Evolutionary conservation across 2,113 vertebrate species (phyloP).

Genomic region (Pandion haliaetus): DNA sequence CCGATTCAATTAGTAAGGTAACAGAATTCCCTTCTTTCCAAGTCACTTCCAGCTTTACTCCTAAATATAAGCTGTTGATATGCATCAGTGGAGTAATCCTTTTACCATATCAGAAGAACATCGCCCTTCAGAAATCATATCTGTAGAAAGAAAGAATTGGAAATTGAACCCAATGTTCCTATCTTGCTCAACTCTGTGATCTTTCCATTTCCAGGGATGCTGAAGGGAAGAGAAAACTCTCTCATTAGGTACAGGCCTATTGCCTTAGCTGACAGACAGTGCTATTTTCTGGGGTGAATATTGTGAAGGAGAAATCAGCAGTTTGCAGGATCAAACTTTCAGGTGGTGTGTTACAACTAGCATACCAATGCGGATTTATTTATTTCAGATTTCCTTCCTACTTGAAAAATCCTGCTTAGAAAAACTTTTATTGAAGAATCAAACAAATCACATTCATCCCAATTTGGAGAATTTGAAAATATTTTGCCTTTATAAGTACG

Average conservation of each 20-base stretch:
- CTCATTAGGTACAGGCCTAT: not conserved
- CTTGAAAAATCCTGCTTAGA: not conserved
- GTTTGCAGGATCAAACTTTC: not conserved
- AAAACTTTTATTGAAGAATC: not conserved
- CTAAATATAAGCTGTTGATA: slow-evolving; percentile 68
- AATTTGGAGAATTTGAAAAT: not conserved
- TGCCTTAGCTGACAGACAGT: not conserved
- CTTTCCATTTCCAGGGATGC: not conserved
- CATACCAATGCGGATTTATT: not conserved
- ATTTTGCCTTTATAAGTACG: not conserved
- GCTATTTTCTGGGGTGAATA: not conserved
- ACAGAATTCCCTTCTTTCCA: slow-evolving; percentile 70
- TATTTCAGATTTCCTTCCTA: not conserved
- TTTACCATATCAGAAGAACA: not conserved
- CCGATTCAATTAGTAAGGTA: slow-evolving; percentile 75
- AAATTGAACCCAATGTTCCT: not conserved
- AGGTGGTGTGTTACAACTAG: too few relatives aligned
- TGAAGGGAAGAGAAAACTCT: not conserved
- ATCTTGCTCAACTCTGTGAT: not conserved
- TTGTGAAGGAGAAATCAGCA: not conserved
- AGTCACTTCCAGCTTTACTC: slow-evolving; percentile 58
- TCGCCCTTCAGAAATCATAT: not conserved
- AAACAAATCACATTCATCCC: not conserved
- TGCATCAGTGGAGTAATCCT: slow-evolving; percentile 60
- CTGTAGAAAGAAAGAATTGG: not conserved